Evolutionary conservation across 2,113 vertebrate species (phyloP).

Genomic region (Prolemur simus): DNA sequence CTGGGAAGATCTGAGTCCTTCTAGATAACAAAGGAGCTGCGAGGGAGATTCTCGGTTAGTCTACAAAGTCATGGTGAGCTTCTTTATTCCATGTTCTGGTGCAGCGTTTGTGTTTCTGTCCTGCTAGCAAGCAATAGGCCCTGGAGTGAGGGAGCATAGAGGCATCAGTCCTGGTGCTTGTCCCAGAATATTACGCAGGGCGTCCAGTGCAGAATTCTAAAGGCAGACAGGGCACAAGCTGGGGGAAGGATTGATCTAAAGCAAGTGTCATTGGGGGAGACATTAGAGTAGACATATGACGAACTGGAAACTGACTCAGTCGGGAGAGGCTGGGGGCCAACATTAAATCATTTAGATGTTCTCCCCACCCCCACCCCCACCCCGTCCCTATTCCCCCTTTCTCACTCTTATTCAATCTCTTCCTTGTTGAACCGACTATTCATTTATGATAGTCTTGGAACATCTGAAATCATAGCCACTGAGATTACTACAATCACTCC

Average conservation of each 20-base stretch:
- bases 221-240: background rate
- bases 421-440: background rate
- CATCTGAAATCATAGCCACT: background rate
- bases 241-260: background rate
- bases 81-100: background rate
- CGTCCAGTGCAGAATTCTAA: background rate
- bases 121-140: background rate
- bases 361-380: too few species aligned
- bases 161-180: background rate
- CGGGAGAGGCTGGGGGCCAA: too few species aligned
- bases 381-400: background rate
- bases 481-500: background rate
- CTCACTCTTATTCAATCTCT: background rate
- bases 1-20: background rate
- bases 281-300: rapidly evolving
- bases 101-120: background rate
- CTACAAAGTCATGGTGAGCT: background rate
- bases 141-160: background rate
- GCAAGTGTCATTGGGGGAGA: background rate
- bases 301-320: background rate
- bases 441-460: background rate
- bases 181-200: background rate
- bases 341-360: background rate
- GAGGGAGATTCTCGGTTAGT: background rate
- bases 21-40: background rate